Percentiles rank a stretch among this genome's conserved stretches.
Evolutionary conservation across 2,113 vertebrate species (phyloP).

Genomic region (Atlantisia rogersi): DNA sequence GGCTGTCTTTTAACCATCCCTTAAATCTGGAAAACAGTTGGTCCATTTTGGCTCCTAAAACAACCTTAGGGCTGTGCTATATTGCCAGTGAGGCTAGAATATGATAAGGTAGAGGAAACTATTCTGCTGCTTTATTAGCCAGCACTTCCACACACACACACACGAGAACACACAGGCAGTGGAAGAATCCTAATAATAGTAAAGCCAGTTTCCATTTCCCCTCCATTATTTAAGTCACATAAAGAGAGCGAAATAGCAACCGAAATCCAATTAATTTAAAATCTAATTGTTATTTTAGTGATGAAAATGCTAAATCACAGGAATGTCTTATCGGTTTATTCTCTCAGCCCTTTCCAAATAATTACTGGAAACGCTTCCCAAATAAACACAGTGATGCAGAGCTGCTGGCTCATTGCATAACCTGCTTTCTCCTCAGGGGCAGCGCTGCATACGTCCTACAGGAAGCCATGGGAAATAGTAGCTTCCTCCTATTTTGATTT

Average conservation of each 20-base stretch:
- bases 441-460: slow-evolving; percentile 32
- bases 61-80: background rate
- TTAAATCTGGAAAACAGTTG: slow-evolving; percentile 36
- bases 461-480: slow-evolving; percentile 56
- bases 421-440: slow-evolving; percentile 34
- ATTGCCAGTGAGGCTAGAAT: background rate
- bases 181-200: background rate
- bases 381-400: background rate
- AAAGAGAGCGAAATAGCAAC: background rate
- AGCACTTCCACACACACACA: background rate
- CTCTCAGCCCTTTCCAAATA: slow-evolving; percentile 3
- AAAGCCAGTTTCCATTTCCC: background rate
- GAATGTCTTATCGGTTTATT: slow-evolving; percentile 11
- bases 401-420: slow-evolving; percentile 21
- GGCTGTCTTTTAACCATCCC: background rate
- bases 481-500: slow-evolving; percentile 63
- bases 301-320: background rate
- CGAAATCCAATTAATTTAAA: background rate
- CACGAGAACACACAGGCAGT: background rate
- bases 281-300: background rate
- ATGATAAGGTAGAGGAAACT: slow-evolving; percentile 27
- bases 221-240: background rate
- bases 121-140: background rate
- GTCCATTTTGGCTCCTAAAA: slow-evolving; percentile 12
- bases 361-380: slow-evolving; percentile 55